Conservation (phyloP, 2,888 invertebrate genomes). For the Allophyes oxyacanthae region DNA sequence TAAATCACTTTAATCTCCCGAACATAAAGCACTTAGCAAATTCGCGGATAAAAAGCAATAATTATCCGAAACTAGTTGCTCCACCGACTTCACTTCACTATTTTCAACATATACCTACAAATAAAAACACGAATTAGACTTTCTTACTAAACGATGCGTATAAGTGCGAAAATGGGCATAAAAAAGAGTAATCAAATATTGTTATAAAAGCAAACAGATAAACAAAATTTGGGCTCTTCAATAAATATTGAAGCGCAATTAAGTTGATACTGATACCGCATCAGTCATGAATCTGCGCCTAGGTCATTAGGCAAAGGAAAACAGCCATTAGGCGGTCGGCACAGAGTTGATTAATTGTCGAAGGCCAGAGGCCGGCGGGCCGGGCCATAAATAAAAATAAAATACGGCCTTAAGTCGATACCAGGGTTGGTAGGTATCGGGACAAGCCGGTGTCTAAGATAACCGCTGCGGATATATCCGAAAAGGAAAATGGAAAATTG, state of each 20-base stretch:
- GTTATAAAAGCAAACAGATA: slow-evolving; percentile 27
- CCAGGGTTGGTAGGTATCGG: slow-evolving; percentile 54
- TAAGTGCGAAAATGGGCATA: not conserved
- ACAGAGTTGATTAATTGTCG: slow-evolving; percentile 76
- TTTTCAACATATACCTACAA: not conserved
- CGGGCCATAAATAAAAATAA: slow-evolving; percentile 77
- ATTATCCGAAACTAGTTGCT: slow-evolving; percentile 20
- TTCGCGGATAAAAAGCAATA: slow-evolving; percentile 36
- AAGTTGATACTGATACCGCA: slow-evolving; percentile 58
- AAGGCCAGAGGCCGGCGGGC: slow-evolving; percentile 64
- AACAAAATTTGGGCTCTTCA: slow-evolving; percentile 29
- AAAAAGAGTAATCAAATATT: not conserved
- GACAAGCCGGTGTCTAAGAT: slow-evolving; percentile 39
- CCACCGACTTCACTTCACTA: slow-evolving; percentile 14
- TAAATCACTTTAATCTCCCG: slow-evolving; percentile 45
- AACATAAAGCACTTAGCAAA: slow-evolving; percentile 44
- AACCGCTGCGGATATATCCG: slow-evolving; percentile 43
- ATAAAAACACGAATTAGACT: too few species aligned
- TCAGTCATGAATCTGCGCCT: slow-evolving; percentile 63
- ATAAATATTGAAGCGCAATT: slow-evolving; percentile 56
- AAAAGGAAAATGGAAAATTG: slow-evolving; percentile 43
- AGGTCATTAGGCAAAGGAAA: slow-evolving; percentile 77
- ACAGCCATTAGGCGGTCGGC: slow-evolving; percentile 71
- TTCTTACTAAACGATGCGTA: too few species aligned
- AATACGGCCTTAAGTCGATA: slow-evolving; percentile 67